Conservation (phyloP, 30 jellyfish, hydroid and myxozoan species). For the Pseudorhiza aurosa region DNA sequence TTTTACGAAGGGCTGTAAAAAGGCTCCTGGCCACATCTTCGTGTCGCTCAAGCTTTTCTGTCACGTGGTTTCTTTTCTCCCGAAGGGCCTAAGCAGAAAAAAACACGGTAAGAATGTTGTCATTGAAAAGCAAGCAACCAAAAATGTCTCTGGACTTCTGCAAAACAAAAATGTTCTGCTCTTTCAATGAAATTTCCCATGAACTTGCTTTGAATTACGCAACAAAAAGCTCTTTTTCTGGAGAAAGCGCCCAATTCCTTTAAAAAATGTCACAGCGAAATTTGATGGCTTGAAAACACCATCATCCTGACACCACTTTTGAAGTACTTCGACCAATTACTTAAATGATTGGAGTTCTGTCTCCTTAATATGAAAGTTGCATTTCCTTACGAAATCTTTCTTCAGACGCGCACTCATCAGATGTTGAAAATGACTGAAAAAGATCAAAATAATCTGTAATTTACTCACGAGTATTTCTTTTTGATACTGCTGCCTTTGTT, state of each 20-base stretch:
- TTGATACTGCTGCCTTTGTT: slow-evolving; percentile 66
- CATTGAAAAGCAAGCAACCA: neutral
- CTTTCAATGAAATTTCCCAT: neutral
- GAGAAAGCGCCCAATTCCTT: too few species aligned
- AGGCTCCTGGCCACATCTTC: slow-evolving; percentile 56
- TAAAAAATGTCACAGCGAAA: too few species aligned
- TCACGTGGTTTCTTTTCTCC: slow-evolving; percentile 27
- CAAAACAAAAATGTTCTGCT: neutral
- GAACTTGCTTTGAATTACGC: neutral
- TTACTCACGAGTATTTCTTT: slow-evolving; percentile 77
- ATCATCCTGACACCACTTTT: too few species aligned
- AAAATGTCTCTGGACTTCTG: neutral
- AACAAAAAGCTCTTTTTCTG: too few species aligned
- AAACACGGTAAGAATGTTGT: neutral
- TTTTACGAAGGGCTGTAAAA: slow-evolving; percentile 36
- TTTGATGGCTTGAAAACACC: too few species aligned
- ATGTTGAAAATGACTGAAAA: too few species aligned
- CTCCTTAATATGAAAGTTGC: too few species aligned
- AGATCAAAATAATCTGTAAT: neutral
- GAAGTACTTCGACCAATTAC: too few species aligned
- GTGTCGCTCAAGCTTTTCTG: slow-evolving; percentile 30
- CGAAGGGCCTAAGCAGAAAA: slow-evolving; percentile 23
- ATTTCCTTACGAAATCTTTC: too few species aligned
- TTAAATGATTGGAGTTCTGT: too few species aligned
- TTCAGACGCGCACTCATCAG: too few species aligned